Base-by-base conservation (phyloP, 2,888 invertebrate species). In the Sarcophaga variegata region DNA sequence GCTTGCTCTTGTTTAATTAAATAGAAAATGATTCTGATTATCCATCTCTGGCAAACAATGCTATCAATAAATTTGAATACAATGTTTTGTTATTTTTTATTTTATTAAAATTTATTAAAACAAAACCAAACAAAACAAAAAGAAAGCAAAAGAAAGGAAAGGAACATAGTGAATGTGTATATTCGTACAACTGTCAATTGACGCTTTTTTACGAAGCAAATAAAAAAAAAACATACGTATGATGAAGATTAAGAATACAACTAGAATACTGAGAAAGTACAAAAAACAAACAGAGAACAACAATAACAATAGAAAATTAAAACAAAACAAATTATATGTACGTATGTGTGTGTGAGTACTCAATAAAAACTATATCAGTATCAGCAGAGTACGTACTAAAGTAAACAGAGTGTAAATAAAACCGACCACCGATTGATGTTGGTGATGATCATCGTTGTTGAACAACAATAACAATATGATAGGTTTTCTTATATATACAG, bases 401-500 rank as follows among this genome's bases (percentile, higher is more conserved):
- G 60, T 47, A 80, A 81, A 83, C 71, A 77, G 45, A 75, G 60
- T 63, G 75, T 64, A 54, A 54, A 54, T 47, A 22, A 47, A 47
- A 79, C 70, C 79, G 59, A 72, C 64, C 37, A 63, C 12, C 17
- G 66, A 49, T 49, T 54, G 47, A 67, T 69, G 62, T 27, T 69
- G 62, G 25, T 71, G 72, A 62, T 74, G 77, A 69, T 77, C 14
- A 54, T 54, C 14, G 17, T 54, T 17, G 17, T 54, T 17, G 72
- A 47, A 67, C 67, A 83, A 81, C 67, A 86, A 81, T 76, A 83
- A 79, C 74, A 79, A 76, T 76, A 72, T 72, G 63, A 63, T 63
- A 25, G 59, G 60, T 63, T 83, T 81, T 79, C 75, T 85, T 87
- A 88, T 88, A 88, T 87, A 88, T 87, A 88, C 66, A 66, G 83